Evolutionary conservation across 2,797 vertebrate genomes (phyloP).

Genomic region (Sparidentex hasta): DNA sequence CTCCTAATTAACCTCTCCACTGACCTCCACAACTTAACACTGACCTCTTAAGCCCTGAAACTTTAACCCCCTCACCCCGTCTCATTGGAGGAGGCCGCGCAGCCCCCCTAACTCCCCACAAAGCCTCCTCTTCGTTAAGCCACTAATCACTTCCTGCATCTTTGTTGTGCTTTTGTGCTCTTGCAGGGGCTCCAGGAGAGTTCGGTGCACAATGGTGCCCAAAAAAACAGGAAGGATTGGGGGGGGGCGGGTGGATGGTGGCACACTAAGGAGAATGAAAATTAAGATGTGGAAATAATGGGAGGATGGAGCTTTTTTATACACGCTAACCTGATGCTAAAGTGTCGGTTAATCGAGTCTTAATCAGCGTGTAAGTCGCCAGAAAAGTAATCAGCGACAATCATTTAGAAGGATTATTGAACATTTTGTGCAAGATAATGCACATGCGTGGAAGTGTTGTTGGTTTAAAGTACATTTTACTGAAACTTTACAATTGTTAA

Average conservation of each 20-base stretch:
- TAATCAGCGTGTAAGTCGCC: background rate
- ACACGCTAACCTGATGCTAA: background rate
- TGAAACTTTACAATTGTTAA: too few species aligned
- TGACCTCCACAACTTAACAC: conserved; percentile 80
- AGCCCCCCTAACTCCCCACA: conserved; percentile 41
- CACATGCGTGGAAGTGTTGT: background rate
- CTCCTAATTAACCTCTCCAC: conserved; percentile 83
- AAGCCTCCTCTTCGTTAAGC: conserved; percentile 85
- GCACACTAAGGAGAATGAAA: conserved; percentile 33
- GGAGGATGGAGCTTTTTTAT: conserved; percentile 19
- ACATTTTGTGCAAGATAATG: background rate
- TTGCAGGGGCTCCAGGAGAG: conserved; percentile 90
- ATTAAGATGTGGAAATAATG: conserved; percentile 31
- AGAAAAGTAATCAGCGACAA: background rate
- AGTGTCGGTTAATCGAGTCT: background rate
- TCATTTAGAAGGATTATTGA: background rate
- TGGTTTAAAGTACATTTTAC: too few species aligned
- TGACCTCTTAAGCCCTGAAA: conserved; percentile 79
- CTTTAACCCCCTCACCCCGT: conserved; percentile 70
- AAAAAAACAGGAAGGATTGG: conserved; percentile 21
- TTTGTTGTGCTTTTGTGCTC: conserved; percentile 94
- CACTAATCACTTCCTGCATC: conserved; percentile 99
- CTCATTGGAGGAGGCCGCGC: conserved; percentile 52
- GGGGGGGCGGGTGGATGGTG: conserved; percentile 13
- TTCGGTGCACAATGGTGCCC: conserved; percentile 82